phyloP scores from a whole-genome alignment of 2,888 invertebrate species.

The Zaprionus bogoriensis region DNA sequence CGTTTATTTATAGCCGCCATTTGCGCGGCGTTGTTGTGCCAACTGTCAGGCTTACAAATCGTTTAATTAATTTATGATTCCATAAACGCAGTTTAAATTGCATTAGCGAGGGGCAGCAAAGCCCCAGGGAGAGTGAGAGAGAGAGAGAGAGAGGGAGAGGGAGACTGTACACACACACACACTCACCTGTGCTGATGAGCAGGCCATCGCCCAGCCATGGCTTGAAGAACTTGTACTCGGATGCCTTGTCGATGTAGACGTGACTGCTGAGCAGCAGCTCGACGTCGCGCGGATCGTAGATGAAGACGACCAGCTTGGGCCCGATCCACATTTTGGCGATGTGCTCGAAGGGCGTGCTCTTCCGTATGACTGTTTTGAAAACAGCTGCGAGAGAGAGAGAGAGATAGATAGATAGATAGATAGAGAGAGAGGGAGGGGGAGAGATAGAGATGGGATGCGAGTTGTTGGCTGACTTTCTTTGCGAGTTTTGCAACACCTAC shows the following conservation, averaged over 20 bases:
- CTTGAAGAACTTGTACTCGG: constrained; percentile 91
- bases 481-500: constrained; percentile 84
- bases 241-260: constrained; percentile 91
- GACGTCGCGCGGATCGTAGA: constrained; percentile 90
- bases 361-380: constrained; percentile 85
- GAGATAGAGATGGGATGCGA: neutral
- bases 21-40: constrained; percentile 61
- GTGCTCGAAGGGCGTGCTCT: constrained; percentile 84
- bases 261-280: constrained; percentile 91
- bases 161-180: neutral
- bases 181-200: constrained; percentile 89
- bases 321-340: constrained; percentile 90
- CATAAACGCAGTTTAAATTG: constrained; percentile 63
- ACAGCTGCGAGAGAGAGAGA: constrained; percentile 85
- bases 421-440: neutral
- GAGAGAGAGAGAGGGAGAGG: neutral
- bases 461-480: neutral
- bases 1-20: constrained; percentile 66
- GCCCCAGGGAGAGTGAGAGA: neutral
- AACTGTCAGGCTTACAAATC: constrained; percentile 67
- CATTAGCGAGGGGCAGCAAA: constrained; percentile 38
- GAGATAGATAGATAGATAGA: neutral
- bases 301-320: constrained; percentile 88
- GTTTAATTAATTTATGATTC: constrained; percentile 75
- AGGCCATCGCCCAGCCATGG: constrained; percentile 93